phyloP scores from a whole-genome alignment of 1,140 invertebrate species.

The Drosophila prosaltans region DNA sequence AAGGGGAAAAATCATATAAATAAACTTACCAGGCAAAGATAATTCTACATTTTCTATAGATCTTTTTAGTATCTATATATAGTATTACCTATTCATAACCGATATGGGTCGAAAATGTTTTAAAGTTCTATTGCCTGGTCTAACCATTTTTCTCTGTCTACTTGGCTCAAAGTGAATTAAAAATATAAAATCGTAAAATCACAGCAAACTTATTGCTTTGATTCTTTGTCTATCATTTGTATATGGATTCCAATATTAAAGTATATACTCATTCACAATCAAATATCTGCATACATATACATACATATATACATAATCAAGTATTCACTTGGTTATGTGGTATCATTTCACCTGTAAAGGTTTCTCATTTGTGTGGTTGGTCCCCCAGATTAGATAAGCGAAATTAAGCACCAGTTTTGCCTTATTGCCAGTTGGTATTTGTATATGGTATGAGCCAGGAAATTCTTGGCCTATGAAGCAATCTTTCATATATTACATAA shows the following conservation, averaged over 20 bases:
- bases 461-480: conserved; percentile 74
- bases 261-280: conserved; percentile 1
- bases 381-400: conserved; percentile 63
- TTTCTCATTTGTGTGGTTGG: conserved; percentile 36
- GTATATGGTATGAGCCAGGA: conserved; percentile 32
- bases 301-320: conserved; percentile 20
- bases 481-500: conserved; percentile 72
- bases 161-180: neutral
- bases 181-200: conserved; percentile 2
- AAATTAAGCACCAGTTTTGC: conserved; percentile 55
- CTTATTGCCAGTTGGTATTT: conserved; percentile 43
- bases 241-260: neutral
- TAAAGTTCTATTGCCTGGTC: conserved; percentile 58
- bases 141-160: conserved; percentile 52
- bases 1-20: neutral
- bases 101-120: conserved; percentile 61
- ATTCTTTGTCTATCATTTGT: neutral
- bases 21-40: neutral
- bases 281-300: neutral
- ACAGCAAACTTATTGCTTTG: neutral
- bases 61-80: conserved; percentile 8
- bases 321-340: conserved; percentile 1
- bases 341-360: conserved; percentile 15
- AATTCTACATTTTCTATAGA: neutral
- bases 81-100: conserved; percentile 59